These are phyloP conservation scores for Ypsolopha sequella DNA, from an alignment of 2,888 invertebrate genomes.

Conservation along the genomic window DNA sequence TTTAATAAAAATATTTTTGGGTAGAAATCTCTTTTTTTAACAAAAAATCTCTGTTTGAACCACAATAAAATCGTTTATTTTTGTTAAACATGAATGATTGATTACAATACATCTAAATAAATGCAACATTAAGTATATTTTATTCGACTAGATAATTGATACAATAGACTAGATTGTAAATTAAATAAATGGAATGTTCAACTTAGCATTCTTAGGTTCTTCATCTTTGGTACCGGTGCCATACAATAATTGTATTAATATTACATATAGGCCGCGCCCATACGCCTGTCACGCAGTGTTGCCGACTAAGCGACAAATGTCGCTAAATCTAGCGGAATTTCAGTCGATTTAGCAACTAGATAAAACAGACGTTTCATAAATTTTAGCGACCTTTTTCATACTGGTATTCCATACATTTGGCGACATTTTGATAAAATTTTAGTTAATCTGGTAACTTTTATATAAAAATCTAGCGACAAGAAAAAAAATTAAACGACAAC, in stretches of 20 bases:
- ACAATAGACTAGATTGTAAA: neutral
- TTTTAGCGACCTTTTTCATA: too few relatives aligned
- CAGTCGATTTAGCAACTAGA: too few relatives aligned
- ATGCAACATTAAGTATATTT: slow-evolving; percentile 7
- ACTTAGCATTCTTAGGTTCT: neutral
- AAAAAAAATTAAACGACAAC: too few relatives aligned
- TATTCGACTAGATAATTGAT: slow-evolving; percentile 16
- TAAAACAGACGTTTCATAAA: too few relatives aligned
- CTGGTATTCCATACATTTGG: too few relatives aligned
- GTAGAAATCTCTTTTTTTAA: neutral
- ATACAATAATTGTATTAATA: neutral
- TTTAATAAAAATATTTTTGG: neutral
- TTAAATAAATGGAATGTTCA: slow-evolving; percentile 7
- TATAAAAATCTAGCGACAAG: too few relatives aligned
- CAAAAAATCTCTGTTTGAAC: neutral
- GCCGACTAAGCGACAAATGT: too few relatives aligned
- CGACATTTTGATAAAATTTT: too few relatives aligned
- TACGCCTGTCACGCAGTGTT: too few relatives aligned
- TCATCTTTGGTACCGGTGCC: neutral
- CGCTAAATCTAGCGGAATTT: too few relatives aligned
- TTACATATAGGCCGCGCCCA: too few relatives aligned
- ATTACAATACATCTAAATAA: neutral
- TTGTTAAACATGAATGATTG: neutral
- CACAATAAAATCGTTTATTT: neutral
- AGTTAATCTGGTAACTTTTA: too few relatives aligned